These are phyloP conservation scores for Yponomeuta sedellus DNA, from an alignment of 2,888 invertebrate species.

Conservation along the genomic window DNA sequence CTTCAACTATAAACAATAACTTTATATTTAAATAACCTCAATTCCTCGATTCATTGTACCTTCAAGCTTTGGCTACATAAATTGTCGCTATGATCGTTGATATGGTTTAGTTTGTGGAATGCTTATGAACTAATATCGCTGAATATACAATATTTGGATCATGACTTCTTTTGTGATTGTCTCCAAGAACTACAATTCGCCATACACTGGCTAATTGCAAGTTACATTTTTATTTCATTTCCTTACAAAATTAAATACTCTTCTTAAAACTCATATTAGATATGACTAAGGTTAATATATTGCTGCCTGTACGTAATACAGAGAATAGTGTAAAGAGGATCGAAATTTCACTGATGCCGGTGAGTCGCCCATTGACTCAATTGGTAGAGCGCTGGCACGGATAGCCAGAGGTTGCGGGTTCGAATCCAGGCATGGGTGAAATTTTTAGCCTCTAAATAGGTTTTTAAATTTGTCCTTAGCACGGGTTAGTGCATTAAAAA, in stretches of 20 bases:
- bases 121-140: background rate
- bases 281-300: constrained; percentile 9
- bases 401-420: too few relatives aligned
- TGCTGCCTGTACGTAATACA: too few relatives aligned
- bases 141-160: background rate
- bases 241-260: background rate
- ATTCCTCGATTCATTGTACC: constrained; percentile 5
- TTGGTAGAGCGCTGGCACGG: too few relatives aligned
- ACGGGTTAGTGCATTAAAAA: too few relatives aligned
- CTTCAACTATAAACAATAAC: background rate
- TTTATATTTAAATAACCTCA: background rate
- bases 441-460: too few relatives aligned
- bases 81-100: background rate
- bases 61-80: background rate
- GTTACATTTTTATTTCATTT: background rate
- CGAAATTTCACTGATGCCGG: too few relatives aligned
- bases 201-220: background rate
- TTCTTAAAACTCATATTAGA: background rate
- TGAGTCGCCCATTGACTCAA: too few relatives aligned
- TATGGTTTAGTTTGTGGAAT: background rate
- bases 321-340: too few relatives aligned
- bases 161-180: background rate
- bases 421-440: too few relatives aligned
- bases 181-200: background rate
- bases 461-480: too few relatives aligned